phyloP scores from a whole-genome alignment of 2,113 vertebrate genomes.

The Scartelaos histophorus region DNA sequence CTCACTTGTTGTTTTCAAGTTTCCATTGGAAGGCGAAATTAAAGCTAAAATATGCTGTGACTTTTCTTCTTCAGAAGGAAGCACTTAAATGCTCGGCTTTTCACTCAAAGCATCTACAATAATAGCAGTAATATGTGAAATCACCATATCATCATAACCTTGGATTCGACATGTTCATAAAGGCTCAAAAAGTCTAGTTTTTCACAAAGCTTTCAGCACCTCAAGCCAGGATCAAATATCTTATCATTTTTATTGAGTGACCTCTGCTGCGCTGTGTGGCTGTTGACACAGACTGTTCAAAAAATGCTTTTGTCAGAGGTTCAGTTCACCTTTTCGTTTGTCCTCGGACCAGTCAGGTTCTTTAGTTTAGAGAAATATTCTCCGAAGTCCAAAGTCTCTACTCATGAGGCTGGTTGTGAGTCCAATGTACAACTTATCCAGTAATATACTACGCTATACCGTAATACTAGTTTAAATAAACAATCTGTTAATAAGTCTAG shows the following conservation, averaged over 20 bases:
- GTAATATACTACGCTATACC: no score
- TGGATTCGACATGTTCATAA: neutral
- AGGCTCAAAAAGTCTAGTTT: neutral
- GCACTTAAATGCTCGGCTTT: neutral
- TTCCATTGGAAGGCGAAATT: neutral
- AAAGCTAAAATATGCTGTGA: neutral
- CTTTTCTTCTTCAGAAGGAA: conserved; percentile 10
- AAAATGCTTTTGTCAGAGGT: neutral
- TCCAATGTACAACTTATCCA: neutral
- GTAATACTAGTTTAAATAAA: no score
- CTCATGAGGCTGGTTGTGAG: neutral
- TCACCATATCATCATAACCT: conserved; percentile 11
- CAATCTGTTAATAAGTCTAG: neutral
- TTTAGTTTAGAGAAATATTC: neutral
- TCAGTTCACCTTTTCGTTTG: neutral
- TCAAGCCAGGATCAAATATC: neutral
- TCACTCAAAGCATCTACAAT: neutral
- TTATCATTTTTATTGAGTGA: neutral
- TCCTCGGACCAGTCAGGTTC: neutral
- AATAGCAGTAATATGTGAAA: conserved; percentile 19
- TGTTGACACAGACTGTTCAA: neutral
- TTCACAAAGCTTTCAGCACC: neutral
- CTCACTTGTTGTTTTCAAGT: neutral
- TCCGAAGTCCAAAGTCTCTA: neutral
- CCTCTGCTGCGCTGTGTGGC: neutral